A percentile compares a stretch with the other conserved stretches of the same genome.
phyloP scores from a whole-genome alignment of 2,797 vertebrate genomes.

The Sebastes hubbsi region DNA sequence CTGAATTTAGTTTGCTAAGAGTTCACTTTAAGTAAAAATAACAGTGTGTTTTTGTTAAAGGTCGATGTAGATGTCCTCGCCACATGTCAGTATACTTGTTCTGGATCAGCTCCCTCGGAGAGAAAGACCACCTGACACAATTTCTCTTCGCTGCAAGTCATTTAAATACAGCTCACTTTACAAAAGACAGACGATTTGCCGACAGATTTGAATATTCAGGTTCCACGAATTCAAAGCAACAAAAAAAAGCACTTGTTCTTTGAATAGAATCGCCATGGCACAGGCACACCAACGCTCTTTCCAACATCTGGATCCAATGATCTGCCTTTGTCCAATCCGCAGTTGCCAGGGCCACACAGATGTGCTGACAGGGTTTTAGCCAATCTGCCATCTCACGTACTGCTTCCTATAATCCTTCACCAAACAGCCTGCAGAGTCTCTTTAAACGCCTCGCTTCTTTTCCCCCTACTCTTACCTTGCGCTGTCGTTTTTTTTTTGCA shows the following conservation, averaged over 20 bases:
- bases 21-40: neutral
- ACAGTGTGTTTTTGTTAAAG: neutral
- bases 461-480: conserved; percentile 10
- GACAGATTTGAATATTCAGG: conserved; percentile 42
- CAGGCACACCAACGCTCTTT: conserved; percentile 27
- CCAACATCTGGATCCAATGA: conserved; percentile 72
- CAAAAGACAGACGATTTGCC: conserved; percentile 44
- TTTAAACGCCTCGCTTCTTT: conserved; percentile 7
- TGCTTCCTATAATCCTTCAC: conserved; percentile 41
- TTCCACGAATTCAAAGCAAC: conserved; percentile 19
- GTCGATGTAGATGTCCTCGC: neutral
- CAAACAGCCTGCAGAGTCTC: conserved; percentile 19
- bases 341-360: conserved; percentile 73
- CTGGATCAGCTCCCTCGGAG: conserved; percentile 3
- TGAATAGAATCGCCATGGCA: conserved; percentile 31
- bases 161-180: conserved; percentile 19
- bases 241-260: conserved; percentile 41
- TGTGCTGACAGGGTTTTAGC: conserved; percentile 68
- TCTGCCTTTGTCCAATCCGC: conserved; percentile 45
- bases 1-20: neutral
- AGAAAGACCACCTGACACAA: conserved; percentile 24
- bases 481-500: conserved; percentile 10
- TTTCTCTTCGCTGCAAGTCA: neutral
- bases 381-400: conserved; percentile 64
- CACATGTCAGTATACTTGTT: conserved; percentile 4